Base-by-base conservation (phyloP, 1,140 invertebrate genomes). In the Brachionus calyciflorus region DNA sequence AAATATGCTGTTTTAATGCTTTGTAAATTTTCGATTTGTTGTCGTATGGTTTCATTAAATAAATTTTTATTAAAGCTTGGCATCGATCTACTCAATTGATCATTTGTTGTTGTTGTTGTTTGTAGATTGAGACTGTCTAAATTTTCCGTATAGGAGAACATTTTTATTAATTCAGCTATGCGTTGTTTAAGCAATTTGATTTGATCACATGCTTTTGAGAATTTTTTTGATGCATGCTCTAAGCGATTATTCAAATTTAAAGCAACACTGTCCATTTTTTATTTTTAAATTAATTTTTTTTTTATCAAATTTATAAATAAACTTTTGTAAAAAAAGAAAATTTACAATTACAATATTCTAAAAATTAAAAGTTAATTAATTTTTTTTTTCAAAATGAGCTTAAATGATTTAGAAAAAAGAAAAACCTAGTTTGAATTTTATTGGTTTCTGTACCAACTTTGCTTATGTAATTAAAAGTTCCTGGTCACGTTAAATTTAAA, bases 1-100 rank as follows among this genome's bases (percentile, higher is more conserved):
- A 73, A 26, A 51, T 73, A 73, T 30, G 51, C 69, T 30, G 46
- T 51, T 73, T 49, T 73, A n/a, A 73, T 55, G 28, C 69, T 51
- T 40, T 73, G 69, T 37, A 73, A 21, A 37, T 41, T 73, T 33
- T 73, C 69, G 10, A 73, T 73, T 33, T 55, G 69, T 33, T 51
- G 69, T 10, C 69, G 44, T 10, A 73, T 73, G 26, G 69, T 73
- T 41, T 73, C 69, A n/a, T 73, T 73, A 28, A 73, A 73, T 55
- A 73, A 1, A 21, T 73, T 55, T 51, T 40, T 55, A 37, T 73
- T 73, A 14, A 51, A 73, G 9, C 17, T 55, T 19, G n/a, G n/a
- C n/a, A n/a, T n/a, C n/a, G 44, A 7, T 14, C 69, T 26, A 33
- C 24, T 73, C 40, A 41, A 26, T 65, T 9, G 60, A 24, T 10